Percentiles rank a stretch among this genome's conserved stretches.
Conservation (phyloP, 2,113 vertebrate species). For the Labrus mixtus region DNA sequence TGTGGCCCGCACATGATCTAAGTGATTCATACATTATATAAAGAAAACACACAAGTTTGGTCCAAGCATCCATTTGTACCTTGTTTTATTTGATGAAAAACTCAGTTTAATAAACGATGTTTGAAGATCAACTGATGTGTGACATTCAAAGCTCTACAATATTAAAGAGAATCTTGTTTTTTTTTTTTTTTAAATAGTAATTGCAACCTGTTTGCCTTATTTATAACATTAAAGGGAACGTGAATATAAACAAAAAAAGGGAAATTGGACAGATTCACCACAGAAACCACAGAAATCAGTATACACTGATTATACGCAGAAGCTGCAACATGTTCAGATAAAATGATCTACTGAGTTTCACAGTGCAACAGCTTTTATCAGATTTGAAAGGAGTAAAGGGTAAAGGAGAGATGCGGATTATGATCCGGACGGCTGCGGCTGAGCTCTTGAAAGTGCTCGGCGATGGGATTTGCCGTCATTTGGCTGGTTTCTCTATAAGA, state of each 20-base stretch:
- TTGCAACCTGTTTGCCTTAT: too few relatives aligned
- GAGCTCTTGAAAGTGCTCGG: conserved; percentile 45
- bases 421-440: conserved; percentile 30
- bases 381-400: too few relatives aligned
- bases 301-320: background rate
- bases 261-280: background rate
- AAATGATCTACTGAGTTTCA: background rate
- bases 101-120: too few relatives aligned
- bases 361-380: conserved; percentile 11
- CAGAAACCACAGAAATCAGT: background rate
- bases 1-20: too few relatives aligned
- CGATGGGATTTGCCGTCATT: conserved; percentile 57
- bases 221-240: background rate
- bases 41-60: too few relatives aligned
- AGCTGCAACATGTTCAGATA: background rate
- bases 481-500: conserved; percentile 36
- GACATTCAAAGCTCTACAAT: too few relatives aligned
- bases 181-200: too few relatives aligned
- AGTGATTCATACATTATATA: too few relatives aligned
- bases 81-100: too few relatives aligned
- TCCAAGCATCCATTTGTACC: too few relatives aligned
- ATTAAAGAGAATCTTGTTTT: too few relatives aligned
- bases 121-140: too few relatives aligned
- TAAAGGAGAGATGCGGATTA: conserved; percentile 47
- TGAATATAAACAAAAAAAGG: background rate